Conservation (phyloP, 2,797 vertebrate species). For the Myotis myotis region DNA sequence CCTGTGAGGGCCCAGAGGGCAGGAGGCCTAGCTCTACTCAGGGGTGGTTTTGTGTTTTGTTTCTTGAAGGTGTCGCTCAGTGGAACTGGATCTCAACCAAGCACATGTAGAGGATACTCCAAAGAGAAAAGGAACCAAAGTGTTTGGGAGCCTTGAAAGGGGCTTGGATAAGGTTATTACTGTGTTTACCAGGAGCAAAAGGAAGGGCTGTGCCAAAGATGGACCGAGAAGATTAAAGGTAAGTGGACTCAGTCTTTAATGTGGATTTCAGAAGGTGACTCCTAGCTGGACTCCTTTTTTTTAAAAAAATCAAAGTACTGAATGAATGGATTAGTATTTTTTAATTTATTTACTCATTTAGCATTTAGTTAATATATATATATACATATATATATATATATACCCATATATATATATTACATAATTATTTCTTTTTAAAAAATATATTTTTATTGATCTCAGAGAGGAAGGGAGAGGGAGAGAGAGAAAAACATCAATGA, state of each 20-base stretch:
- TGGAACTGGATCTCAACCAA: conserved; percentile 88
- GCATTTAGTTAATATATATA: neutral
- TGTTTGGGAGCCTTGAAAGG: conserved; percentile 95
- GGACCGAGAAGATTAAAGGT: conserved; percentile 93
- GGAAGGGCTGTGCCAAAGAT: conserved; percentile 84
- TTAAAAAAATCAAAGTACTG: neutral
- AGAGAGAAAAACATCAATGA: too few relatives aligned
- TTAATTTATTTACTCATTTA: neutral
- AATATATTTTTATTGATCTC: too few relatives aligned
- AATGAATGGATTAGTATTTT: neutral
- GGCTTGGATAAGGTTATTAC: conserved; percentile 97
- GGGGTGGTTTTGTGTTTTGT: neutral
- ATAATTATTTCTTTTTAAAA: too few relatives aligned
- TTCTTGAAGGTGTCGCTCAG: conserved; percentile 88
- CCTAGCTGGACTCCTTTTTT: neutral
- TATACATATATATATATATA: too few relatives aligned
- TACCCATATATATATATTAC: too few relatives aligned
- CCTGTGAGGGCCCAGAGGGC: neutral
- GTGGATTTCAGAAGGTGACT: neutral
- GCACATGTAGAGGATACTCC: conserved; percentile 88
- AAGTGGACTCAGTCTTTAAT: neutral
- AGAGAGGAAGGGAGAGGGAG: too few relatives aligned
- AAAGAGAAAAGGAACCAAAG: conserved; percentile 90
- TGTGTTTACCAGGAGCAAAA: conserved; percentile 94
- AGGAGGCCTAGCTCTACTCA: neutral